Conservation (phyloP, 2,888 invertebrate genomes). For the Cheilosia vernalis region DNA sequence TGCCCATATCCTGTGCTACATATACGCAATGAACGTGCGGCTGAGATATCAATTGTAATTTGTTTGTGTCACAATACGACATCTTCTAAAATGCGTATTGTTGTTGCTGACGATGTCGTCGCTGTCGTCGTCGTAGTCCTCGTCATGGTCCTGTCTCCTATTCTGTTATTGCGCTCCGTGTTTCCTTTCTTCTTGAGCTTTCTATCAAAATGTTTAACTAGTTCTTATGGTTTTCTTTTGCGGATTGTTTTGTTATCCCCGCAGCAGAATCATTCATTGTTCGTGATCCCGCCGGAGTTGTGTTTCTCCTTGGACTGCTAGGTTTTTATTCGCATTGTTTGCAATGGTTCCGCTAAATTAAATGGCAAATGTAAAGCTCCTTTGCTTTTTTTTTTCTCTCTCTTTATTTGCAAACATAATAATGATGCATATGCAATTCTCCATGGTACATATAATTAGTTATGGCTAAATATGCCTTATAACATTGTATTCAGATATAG, state of each 20-base stretch:
- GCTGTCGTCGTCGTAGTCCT: slow-evolving; percentile 10
- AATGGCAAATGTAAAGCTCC: slow-evolving; percentile 52
- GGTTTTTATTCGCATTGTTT: slow-evolving; percentile 18
- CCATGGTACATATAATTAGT: slow-evolving; percentile 29
- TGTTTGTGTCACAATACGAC: slow-evolving; percentile 28
- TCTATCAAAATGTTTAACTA: slow-evolving; percentile 47
- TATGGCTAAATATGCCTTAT: background rate
- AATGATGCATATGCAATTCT: slow-evolving; percentile 13
- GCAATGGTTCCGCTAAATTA: slow-evolving; percentile 48
- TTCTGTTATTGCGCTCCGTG: background rate
- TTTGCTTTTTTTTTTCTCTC: slow-evolving; percentile 33
- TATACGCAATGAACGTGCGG: background rate
- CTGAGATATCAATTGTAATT: slow-evolving; percentile 44
- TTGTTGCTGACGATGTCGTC: slow-evolving; percentile 16
- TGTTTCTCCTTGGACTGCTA: slow-evolving; percentile 4
- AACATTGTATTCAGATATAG: background rate
- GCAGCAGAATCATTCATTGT: slow-evolving; percentile 3
- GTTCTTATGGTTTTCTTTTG: slow-evolving; percentile 30
- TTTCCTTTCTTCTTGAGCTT: background rate
- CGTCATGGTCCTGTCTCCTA: slow-evolving; percentile 4
- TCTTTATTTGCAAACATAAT: background rate
- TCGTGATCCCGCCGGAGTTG: background rate
- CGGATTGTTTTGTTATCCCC: slow-evolving; percentile 20
- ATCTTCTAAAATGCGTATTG: slow-evolving; percentile 12
- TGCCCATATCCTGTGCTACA: background rate